phyloP scores from a whole-genome alignment of 2,113 vertebrate species.

The Heptranchias perlo region DNA sequence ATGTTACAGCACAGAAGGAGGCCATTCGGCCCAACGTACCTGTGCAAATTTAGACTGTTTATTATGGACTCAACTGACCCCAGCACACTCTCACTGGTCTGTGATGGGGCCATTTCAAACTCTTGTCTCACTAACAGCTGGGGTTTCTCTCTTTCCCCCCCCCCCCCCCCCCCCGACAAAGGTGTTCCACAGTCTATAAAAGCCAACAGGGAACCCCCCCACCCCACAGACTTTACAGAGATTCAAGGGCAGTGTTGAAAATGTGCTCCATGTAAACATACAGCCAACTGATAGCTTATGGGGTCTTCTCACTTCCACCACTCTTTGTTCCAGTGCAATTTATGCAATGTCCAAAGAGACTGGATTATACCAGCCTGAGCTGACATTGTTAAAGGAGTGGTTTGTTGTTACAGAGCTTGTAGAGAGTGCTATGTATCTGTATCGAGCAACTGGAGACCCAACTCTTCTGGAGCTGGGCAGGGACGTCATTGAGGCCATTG shows the following conservation, averaged over 20 bases:
- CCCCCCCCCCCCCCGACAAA: too few species aligned
- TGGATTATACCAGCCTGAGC: not conserved
- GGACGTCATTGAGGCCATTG: constrained; percentile 88
- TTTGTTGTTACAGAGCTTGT: constrained; percentile 74
- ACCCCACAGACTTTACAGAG: not conserved
- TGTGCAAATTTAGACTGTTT: too few species aligned
- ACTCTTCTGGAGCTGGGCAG: constrained; percentile 82
- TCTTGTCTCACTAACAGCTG: too few species aligned
- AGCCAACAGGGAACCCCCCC: not conserved
- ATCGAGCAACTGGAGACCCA: constrained; percentile 86
- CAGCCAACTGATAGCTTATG: not conserved
- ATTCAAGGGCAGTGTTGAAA: not conserved
- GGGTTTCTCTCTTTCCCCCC: too few species aligned
- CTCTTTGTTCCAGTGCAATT: not conserved
- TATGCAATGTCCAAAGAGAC: not conserved
- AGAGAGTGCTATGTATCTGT: constrained; percentile 96
- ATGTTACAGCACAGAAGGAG: too few species aligned
- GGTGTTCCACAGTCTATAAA: not conserved
- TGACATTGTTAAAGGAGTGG: not conserved
- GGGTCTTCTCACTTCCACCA: not conserved
- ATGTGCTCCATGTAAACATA: not conserved
- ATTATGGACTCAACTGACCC: not conserved
- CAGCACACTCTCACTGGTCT: not conserved
- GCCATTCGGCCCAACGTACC: too few species aligned
- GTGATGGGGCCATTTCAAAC: not conserved